phyloP scores from a whole-genome alignment of 2,797 vertebrate species.

The Sternotherus odoratus region DNA sequence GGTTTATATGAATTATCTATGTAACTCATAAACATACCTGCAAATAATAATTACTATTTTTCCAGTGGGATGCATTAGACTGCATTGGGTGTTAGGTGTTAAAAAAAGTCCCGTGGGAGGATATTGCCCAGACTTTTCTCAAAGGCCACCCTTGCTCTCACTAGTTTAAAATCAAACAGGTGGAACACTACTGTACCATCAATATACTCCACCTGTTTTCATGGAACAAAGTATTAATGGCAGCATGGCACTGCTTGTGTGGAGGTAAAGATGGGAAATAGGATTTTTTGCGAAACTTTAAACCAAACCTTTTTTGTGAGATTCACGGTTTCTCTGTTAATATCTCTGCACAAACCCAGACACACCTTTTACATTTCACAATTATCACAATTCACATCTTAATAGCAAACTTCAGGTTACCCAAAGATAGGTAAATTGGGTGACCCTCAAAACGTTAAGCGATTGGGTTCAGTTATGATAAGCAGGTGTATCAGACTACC shows the following conservation, averaged over 20 bases:
- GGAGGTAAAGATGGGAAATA: background rate
- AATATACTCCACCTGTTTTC: background rate
- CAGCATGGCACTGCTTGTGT: background rate
- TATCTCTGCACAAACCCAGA: background rate
- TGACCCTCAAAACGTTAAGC: background rate
- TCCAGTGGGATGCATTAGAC: background rate
- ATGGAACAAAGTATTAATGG: background rate
- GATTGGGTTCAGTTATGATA: background rate
- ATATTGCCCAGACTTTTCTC: background rate
- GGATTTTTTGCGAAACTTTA: background rate
- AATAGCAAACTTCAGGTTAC: background rate
- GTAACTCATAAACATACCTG: conserved; percentile 14
- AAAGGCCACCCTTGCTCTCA: conserved; percentile 13
- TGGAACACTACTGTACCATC: background rate
- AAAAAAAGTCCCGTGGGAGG: background rate
- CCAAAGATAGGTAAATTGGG: background rate
- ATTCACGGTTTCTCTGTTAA: background rate
- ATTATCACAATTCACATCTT: background rate
- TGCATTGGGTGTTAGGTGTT: background rate
- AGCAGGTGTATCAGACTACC: background rate
- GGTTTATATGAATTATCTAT: background rate
- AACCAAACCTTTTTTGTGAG: background rate
- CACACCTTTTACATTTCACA: background rate
- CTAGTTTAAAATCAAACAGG: background rate
- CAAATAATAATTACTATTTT: background rate